A percentile compares a stretch with the other conserved stretches of the same genome.
Evolutionary conservation across 2,797 vertebrate genomes (phyloP).

Genomic region (Lophius americanus): DNA sequence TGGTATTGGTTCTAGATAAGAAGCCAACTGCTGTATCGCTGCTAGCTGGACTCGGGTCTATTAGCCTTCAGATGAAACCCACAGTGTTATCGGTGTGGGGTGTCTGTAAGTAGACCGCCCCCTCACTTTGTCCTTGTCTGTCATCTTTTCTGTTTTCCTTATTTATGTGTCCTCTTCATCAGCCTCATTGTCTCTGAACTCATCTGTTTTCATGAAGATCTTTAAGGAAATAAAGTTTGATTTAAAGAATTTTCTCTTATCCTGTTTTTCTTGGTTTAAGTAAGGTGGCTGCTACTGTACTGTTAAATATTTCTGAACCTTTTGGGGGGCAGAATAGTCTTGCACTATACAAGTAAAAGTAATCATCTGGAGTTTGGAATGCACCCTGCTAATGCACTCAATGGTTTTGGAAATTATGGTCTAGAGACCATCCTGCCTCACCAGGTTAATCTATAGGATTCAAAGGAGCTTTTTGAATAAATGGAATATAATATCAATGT

Average conservation of each 20-base stretch:
- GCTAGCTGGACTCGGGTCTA: slow-evolving; percentile 50
- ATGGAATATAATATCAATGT: no score
- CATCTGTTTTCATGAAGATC: slow-evolving; percentile 50
- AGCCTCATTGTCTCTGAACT: slow-evolving; percentile 12
- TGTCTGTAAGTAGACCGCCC: slow-evolving; percentile 42
- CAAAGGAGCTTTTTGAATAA: no score
- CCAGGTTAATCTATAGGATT: no score
- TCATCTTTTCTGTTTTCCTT: slow-evolving; percentile 7
- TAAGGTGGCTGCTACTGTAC: not conserved
- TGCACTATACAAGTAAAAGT: no score
- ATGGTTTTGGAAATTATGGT: no score
- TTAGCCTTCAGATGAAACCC: slow-evolving; percentile 22
- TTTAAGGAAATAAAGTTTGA: slow-evolving; percentile 66
- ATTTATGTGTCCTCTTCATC: slow-evolving; percentile 50
- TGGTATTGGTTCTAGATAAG: slow-evolving; percentile 15
- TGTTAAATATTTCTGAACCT: no score
- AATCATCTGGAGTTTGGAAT: no score
- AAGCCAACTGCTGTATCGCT: slow-evolving; percentile 64
- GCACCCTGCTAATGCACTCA: no score
- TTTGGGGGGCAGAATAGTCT: no score
- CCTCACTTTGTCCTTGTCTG: slow-evolving; percentile 19
- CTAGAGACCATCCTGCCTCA: no score
- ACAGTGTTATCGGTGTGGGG: slow-evolving; percentile 14
- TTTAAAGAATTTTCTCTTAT: slow-evolving; percentile 45
- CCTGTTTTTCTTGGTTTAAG: not conserved